Percentiles rank a stretch among this genome's conserved stretches.
Conservation (phyloP, 2,113 vertebrate species). For the Mandrillus leucophaeus region DNA sequence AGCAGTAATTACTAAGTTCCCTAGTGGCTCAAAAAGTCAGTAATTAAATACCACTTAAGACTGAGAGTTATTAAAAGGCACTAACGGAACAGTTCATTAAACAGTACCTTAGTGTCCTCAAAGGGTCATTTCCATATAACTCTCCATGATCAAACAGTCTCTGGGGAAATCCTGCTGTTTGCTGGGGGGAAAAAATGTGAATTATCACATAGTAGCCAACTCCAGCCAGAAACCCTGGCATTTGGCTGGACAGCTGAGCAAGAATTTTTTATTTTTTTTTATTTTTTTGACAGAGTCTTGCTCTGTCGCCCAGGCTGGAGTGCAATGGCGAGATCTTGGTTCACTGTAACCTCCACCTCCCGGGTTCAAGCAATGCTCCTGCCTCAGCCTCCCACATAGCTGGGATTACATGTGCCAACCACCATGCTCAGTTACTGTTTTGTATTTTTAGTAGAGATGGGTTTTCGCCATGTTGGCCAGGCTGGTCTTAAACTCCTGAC, state of each 20-base stretch:
- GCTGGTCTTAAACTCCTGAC: no score
- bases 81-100: slow-evolving; percentile 49
- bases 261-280: neutral
- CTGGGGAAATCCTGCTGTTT: neutral
- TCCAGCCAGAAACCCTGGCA: neutral
- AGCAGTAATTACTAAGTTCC: slow-evolving; percentile 68
- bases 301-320: no score
- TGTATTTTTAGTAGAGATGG: no score
- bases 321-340: no score
- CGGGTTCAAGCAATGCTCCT: no score
- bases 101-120: slow-evolving; percentile 52
- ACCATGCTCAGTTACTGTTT: no score
- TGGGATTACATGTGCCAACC: no score
- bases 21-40: slow-evolving; percentile 54
- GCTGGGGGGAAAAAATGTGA: neutral
- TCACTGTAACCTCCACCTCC: no score
- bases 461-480: no score
- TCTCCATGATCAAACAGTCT: neutral
- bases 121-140: slow-evolving; percentile 36
- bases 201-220: neutral
- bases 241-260: neutral
- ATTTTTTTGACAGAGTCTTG: no score
- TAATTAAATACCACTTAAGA: slow-evolving; percentile 73
- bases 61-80: slow-evolving; percentile 64
- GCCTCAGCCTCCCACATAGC: no score